A percentile compares a stretch with the other conserved stretches of the same genome.
Evolutionary conservation across 2,113 vertebrate genomes (phyloP).

Genomic region (Entomyzon cyanotis): DNA sequence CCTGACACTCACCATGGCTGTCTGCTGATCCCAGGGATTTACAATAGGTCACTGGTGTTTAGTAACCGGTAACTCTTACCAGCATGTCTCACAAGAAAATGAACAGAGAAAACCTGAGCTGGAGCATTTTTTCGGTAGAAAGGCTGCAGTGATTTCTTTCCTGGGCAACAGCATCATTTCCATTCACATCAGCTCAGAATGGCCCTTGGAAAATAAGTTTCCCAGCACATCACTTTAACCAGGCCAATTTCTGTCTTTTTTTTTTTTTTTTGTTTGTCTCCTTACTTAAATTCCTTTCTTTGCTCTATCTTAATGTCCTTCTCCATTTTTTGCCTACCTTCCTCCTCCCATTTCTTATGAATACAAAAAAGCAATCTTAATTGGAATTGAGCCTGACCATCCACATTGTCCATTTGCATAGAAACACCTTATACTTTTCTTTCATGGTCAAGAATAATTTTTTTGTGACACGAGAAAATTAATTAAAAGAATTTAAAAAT

Average conservation of each 20-base stretch:
- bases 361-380: background rate
- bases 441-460: background rate
- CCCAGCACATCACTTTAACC: background rate
- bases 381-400: background rate
- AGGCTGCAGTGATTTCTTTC: background rate
- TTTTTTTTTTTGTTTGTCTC: background rate
- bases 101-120: background rate
- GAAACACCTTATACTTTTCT: background rate
- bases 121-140: background rate
- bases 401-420: background rate
- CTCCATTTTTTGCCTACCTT: background rate
- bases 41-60: constrained; percentile 18
- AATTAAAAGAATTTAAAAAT: background rate
- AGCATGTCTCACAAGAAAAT: background rate
- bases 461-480: background rate
- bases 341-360: background rate
- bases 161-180: background rate
- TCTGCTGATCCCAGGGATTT: constrained; percentile 26
- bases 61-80: background rate
- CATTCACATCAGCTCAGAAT: background rate
- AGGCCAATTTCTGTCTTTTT: background rate
- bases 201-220: background rate
- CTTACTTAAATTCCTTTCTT: background rate
- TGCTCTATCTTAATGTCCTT: background rate
- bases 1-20: background rate